Evolutionary conservation across 1,140 invertebrate species (phyloP).

Genomic region (Diorhabda sublineata): DNA sequence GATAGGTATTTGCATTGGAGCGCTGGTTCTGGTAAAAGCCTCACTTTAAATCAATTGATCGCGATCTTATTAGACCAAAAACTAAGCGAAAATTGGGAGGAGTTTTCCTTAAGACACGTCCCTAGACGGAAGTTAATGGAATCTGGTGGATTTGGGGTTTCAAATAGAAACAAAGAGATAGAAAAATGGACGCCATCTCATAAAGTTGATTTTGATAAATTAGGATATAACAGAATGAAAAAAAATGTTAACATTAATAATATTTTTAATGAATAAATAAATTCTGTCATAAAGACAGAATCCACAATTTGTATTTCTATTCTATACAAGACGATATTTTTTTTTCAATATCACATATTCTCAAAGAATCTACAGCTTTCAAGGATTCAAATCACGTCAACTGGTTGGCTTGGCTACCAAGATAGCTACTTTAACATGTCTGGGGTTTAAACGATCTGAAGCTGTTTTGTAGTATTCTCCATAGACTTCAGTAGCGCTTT

Average conservation of each 20-base stretch:
- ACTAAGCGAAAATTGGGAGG: conserved; percentile 61
- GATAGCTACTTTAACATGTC: too few species aligned
- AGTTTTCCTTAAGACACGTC: conserved; percentile 60
- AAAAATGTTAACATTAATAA: not conserved
- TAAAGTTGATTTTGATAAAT: conserved; percentile 11
- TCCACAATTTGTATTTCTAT: too few species aligned
- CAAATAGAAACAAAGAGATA: conserved; percentile 3
- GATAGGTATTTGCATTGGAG: conserved; percentile 74
- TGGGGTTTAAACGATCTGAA: too few species aligned
- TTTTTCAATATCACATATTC: too few species aligned
- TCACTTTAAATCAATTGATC: conserved; percentile 76
- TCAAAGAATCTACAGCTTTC: too few species aligned
- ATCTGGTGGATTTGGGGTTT: not conserved
- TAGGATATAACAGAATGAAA: conserved; percentile 13
- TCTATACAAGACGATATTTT: too few species aligned
- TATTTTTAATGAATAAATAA: not conserved
- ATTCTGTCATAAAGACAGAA: too few species aligned
- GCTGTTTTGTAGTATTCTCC: too few species aligned
- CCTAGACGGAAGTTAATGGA: conserved; percentile 65
- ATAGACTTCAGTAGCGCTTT: too few species aligned
- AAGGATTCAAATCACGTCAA: too few species aligned
- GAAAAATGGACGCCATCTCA: conserved; percentile 8
- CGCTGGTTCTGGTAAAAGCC: conserved; percentile 65
- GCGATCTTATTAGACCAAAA: conserved; percentile 70
- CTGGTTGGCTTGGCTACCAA: too few species aligned